Evolutionary conservation across 2,888 invertebrate species (phyloP), one percentile per base, ranked within the genome.

Genomic region (Catocala nupta): DNA sequence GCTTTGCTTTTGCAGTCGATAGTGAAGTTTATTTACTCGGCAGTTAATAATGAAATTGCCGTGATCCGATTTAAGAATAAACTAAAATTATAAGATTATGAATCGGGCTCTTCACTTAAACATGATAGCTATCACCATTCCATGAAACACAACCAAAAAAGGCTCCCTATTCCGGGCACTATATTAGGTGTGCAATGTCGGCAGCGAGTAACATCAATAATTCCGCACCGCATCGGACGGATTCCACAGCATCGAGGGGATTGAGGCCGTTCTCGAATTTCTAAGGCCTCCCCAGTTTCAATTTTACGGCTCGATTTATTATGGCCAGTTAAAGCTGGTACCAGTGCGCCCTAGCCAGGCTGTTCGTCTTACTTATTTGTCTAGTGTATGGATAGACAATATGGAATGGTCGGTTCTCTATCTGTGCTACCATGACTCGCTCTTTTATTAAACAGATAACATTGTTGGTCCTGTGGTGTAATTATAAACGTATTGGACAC

Each of bases 131-230:
- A 13, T 7, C 13, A 0, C 1, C 12, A 12, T 3, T 25, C 42
- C 13, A 43, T 5, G 1, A 7, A 2, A 10, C 42, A 12, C 12
- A n/a, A 9, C 12, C n/a, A 47, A 47, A 59, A 58, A 52, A 54
- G 5, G 42, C 34, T n/a, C 13, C 8, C 52, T 1, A 49, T 9
- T 12, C 39, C 6, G 33, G 16, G 44, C 55, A 48, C 43, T 53
- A 25, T 43, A 52, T 62, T 52, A 52, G 61, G 57, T 59, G 57
- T 59, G 64, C 63, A 52, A 1, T 55, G 55, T 60, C 59, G 60
- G 42, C 62, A 65, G 70, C 66, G 36, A 69, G 55, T 54, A 63
- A 50, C 86, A 87, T 89, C 83, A 88, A 88, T 88, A 86, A 89
- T 89, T 88, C 87, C 66, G 69, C 60, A 68, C 73, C 82, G 75